Conservation (phyloP, 2,888 invertebrate genomes). For the Mactromeris polynyma region DNA sequence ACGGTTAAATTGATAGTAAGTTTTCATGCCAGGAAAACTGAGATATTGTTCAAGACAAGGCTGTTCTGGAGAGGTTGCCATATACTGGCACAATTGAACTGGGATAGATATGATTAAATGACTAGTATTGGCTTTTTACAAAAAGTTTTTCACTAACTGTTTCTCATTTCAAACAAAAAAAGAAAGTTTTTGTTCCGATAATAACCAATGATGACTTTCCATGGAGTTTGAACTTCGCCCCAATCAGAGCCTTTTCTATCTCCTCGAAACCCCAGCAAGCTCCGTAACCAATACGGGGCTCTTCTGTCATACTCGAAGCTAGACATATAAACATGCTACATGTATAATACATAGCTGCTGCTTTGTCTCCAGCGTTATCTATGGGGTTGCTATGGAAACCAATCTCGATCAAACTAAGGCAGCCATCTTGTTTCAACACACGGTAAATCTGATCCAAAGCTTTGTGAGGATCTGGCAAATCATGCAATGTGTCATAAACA, state of each 20-base stretch:
- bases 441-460: constrained; percentile 47
- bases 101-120: no score
- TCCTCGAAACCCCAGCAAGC: constrained; percentile 66
- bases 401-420: constrained; percentile 49
- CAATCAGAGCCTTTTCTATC: constrained; percentile 39
- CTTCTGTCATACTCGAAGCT: constrained; percentile 50
- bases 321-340: constrained; percentile 65
- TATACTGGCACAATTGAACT: no score
- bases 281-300: constrained; percentile 59
- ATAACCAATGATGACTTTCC: constrained; percentile 16
- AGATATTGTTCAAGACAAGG: no score
- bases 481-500: constrained; percentile 57
- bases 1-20: no score
- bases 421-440: constrained; percentile 55
- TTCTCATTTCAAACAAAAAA: constrained; percentile 68
- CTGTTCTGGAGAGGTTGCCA: no score
- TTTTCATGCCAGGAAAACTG: no score
- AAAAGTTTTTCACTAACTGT: neutral
- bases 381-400: constrained; percentile 51
- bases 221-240: constrained; percentile 30
- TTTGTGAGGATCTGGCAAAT: constrained; percentile 58
- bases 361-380: constrained; percentile 52
- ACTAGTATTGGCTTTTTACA: no score
- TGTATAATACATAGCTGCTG: constrained; percentile 52
- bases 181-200: constrained; percentile 37